These are phyloP conservation scores for Aphis gossypii DNA, from an alignment of 1,140 invertebrate genomes.

Conservation along the genomic window DNA sequence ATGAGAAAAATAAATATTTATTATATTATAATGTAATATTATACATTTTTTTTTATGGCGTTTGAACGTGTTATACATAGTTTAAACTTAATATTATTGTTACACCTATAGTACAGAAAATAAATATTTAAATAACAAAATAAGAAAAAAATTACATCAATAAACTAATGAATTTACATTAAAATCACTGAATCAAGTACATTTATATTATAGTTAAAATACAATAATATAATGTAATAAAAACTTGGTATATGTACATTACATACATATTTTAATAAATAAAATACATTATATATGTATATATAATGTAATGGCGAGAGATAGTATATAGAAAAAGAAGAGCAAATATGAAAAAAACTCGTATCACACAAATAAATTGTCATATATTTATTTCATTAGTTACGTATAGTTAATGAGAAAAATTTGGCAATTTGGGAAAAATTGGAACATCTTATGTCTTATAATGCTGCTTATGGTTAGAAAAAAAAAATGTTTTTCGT, in stretches of 20 bases:
- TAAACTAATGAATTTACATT: slow-evolving; percentile 21
- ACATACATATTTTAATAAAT: background rate
- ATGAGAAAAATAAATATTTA: slow-evolving; percentile 48
- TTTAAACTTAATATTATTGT: slow-evolving; percentile 16
- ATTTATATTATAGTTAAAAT: slow-evolving; percentile 13
- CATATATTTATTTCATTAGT: background rate
- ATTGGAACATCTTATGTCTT: background rate
- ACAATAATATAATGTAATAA: slow-evolving; percentile 20
- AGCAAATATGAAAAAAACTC: background rate
- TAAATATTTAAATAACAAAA: slow-evolving; percentile 16
- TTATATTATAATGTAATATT: slow-evolving; percentile 2
- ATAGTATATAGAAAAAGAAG: slow-evolving; percentile 26
- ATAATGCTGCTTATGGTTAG: background rate
- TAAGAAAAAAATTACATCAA: slow-evolving; percentile 6
- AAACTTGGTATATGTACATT: background rate
- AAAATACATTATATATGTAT: background rate
- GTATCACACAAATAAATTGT: slow-evolving; percentile 30
- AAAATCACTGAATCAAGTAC: background rate
- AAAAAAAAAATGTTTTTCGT: background rate
- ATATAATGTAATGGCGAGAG: background rate
- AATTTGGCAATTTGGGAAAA: background rate
- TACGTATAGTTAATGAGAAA: background rate
- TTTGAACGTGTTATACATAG: slow-evolving; percentile 22
- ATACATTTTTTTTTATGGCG: background rate
- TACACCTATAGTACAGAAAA: slow-evolving; percentile 34